Base-by-base conservation (phyloP, 1,140 invertebrate genomes). In the Euglossa dilemma region DNA sequence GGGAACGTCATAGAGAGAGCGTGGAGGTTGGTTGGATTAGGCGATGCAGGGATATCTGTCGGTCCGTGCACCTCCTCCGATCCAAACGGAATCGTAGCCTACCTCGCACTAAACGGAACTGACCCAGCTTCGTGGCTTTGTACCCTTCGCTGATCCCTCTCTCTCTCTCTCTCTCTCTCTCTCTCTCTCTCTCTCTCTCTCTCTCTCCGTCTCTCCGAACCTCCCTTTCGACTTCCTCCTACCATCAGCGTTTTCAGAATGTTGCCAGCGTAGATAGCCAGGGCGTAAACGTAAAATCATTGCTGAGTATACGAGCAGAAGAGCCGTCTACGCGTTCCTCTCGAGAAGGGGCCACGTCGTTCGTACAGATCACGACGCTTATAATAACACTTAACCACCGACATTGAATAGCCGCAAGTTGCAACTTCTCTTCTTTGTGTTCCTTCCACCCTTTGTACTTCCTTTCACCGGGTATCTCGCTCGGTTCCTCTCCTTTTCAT, bases 261-360 rank as follows among this genome's bases (percentile, higher is more conserved):
- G 87, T 85, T 89, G 78, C 88, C 83, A 73, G 75, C 78, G 86
- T 67, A 76, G 85, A 85, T 72, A 87, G 81, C 72, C 87, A 82
- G 78, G 84, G 87, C 88, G 84, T 90, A 91, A 89, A 89, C 88
- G 80, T 83, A 61, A 90, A 87, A 91, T 90, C 89, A 89, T 90
- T 85, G 90, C 86, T 57, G 69, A 75, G 77, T 85, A 89, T 86
- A 89, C 86, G 89, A 80, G 87, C 86, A 71, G 76, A 73, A 56
- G 83, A 79, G 80, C 82, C 73, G 66, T 88, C 83, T 83, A 78
- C 72, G 76, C 79, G 79, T 80, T 79, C 67, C 83, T 90, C 79
- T 79, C 61, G 36, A 85, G 70, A 78, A 73, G 74, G 59, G 77
- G 56, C 83, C 69, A 69, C 87, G 79, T 72, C 79, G 85, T 88